Base-by-base conservation (phyloP, 2,888 invertebrate species). In the Noctuana brunneofusca region DNA sequence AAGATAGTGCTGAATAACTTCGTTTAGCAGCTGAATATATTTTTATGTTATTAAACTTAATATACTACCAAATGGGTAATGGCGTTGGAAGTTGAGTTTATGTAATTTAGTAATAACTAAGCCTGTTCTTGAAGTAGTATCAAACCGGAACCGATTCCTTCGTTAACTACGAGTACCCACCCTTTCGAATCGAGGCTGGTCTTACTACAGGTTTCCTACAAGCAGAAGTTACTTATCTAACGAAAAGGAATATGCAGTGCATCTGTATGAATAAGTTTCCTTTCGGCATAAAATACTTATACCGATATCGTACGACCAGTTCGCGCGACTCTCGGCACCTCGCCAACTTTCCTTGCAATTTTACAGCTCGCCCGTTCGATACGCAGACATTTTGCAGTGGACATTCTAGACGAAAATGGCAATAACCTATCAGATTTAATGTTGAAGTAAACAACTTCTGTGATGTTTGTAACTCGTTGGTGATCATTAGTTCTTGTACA, bases 291-390 rank as follows among this genome's bases (percentile, higher is more conserved):
- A 71, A 71, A 73, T 50, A 20, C 30, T 6, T 18, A 35, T 20
- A 58, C 32, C 14, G n/a, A n/a, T 57, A 49, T 67, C 71, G 69
- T 38, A 27, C 58, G 58, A 20, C 16, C 41, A 52, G 50, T 69
- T 69, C 71, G 68, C 71, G 77, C 75, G 74, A 75, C 54, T 27
- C 73, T 71, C 87, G 89, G 89, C 83, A 48, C 49, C 20, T 43
- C 49, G 84, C 89, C 90, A 88, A 84, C 78, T 83, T 87, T 83
- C 82, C 83, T 78, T 85, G 85, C 85, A 81, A 79, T 83, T 84
- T 85, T 81, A 84, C 82, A 76, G 79, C 73, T 72, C 66, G 71
- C 73, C 74, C 74, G 76, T 75, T 82, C 79, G 76, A 83, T 81
- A 80, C 79, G 70, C 71, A 74, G 79, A 81, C 78, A 78, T 81